Evolutionary conservation across 2,888 invertebrate species (phyloP).

Genomic region (Lagria hirta): DNA sequence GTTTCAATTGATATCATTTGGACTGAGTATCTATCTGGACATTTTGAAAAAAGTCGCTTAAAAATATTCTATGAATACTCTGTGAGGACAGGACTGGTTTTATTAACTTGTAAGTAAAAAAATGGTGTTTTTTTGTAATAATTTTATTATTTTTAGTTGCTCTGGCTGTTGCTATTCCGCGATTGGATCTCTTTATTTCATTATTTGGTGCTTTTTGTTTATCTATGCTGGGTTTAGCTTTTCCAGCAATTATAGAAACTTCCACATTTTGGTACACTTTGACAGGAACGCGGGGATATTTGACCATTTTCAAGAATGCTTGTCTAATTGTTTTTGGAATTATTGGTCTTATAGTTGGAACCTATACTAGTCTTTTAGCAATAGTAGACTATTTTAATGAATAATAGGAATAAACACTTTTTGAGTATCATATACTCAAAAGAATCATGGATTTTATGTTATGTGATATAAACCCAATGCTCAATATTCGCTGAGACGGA

Average conservation of each 20-base stretch:
- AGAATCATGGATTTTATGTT: slow-evolving; percentile 10
- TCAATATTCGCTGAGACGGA: slow-evolving; percentile 16
- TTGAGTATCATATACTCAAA: slow-evolving; percentile 9
- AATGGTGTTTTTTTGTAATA: background rate
- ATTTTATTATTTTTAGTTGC: slow-evolving; percentile 62
- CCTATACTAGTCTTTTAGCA: slow-evolving; percentile 63
- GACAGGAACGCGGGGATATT: slow-evolving; percentile 55
- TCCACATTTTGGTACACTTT: slow-evolving; percentile 76
- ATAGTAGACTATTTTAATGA: slow-evolving; percentile 53
- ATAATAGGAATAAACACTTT: slow-evolving; percentile 14
- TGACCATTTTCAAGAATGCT: slow-evolving; percentile 58
- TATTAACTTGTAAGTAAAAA: slow-evolving; percentile 77
- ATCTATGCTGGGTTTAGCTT: slow-evolving; percentile 84
- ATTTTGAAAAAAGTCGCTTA: slow-evolving; percentile 62
- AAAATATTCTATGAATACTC: slow-evolving; percentile 73
- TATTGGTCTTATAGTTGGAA: slow-evolving; percentile 66
- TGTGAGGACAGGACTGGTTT: slow-evolving; percentile 74
- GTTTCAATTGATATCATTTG: slow-evolving; percentile 93
- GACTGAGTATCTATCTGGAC: slow-evolving; percentile 71
- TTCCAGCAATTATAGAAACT: slow-evolving; percentile 86
- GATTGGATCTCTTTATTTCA: slow-evolving; percentile 77
- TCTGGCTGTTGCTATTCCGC: slow-evolving; percentile 82
- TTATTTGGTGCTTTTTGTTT: slow-evolving; percentile 85
- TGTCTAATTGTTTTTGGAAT: slow-evolving; percentile 62
- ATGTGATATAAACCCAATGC: slow-evolving; percentile 17